Base-by-base conservation (phyloP, 2,113 vertebrate genomes). In the Jacana jacana region DNA sequence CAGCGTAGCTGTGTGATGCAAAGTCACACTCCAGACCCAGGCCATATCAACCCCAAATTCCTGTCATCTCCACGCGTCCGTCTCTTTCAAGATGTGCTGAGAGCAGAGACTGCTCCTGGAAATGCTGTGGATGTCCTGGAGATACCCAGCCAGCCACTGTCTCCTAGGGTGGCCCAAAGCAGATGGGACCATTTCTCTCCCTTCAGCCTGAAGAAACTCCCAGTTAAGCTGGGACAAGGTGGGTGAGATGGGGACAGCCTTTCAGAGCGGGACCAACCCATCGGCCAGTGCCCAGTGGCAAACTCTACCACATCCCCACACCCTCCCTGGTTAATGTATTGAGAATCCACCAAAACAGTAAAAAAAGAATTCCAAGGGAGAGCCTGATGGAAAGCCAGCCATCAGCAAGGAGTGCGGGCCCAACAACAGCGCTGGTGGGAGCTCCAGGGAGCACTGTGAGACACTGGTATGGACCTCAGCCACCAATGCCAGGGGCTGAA, bases 321-420 rank as follows among this genome's bases (percentile, higher is more conserved):
- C 14, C 35, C 52, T 72, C 44, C 31, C 30, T 0, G 0, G 20
- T 9, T 61, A 87, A 63, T 15, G 39, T 27, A 78, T 71, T 64
- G 48, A 88, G 85, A 89, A 89, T 76, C 65, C 94, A 95, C 54
- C 79, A 88, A 78, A 91, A 88, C 71, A 22, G 46, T 39, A 11
- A 44, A 33, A 57, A 8, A 25, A 60, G n/a, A 42, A 10, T 10
- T 84, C 65, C 69, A 25, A 33, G 81, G 89, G 81, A 81, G 39
- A 89, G 55, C 30, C 61, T 89, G 87, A 88, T 0, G 14, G 89
- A 88, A 96, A 97, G 55, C 4, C 52, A 94, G 61, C 52, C 78
- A 71, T 75, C 87, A 91, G 73, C 55, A 54, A 68, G 69, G 60
- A 84, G 89, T 17, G 1, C 1, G 7, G 31, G 86, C 89, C 87